Conservation (phyloP, 1,140 invertebrate genomes). For the Pseudomyrmex cubaensis region DNA sequence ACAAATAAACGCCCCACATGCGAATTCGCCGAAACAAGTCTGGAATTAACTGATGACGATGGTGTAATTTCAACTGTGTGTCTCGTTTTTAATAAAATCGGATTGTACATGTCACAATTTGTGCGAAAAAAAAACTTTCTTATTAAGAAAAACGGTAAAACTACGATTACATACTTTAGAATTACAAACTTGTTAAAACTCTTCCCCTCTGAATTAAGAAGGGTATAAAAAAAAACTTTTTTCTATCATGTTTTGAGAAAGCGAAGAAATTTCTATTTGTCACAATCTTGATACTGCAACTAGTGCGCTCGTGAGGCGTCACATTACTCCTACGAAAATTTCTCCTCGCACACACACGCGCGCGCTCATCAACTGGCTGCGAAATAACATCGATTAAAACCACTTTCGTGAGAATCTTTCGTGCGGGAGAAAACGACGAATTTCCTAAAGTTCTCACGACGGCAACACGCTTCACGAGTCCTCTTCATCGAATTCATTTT, state of each 20-base stretch:
- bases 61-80: too few relatives aligned
- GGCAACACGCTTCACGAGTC: conserved; percentile 14
- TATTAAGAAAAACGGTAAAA: too few relatives aligned
- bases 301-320: background rate
- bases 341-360: background rate
- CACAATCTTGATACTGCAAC: background rate
- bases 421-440: conserved; percentile 7
- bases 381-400: conserved; percentile 2
- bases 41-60: background rate
- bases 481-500: background rate
- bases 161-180: too few relatives aligned
- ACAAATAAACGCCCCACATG: conserved; percentile 52
- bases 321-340: conserved; percentile 16
- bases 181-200: background rate
- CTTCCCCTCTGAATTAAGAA: background rate
- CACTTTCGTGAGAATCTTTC: conserved; percentile 21
- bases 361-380: background rate
- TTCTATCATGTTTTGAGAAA: background rate
- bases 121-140: too few relatives aligned
- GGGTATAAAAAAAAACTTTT: background rate
- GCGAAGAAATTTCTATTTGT: background rate
- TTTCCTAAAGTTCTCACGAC: conserved; percentile 26
- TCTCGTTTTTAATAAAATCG: too few relatives aligned
- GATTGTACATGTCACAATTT: too few relatives aligned
- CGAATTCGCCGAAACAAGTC: conserved; percentile 33